Conservation (phyloP, 64 coral and sea anemone genomes). For the Stylophora pistillata region DNA sequence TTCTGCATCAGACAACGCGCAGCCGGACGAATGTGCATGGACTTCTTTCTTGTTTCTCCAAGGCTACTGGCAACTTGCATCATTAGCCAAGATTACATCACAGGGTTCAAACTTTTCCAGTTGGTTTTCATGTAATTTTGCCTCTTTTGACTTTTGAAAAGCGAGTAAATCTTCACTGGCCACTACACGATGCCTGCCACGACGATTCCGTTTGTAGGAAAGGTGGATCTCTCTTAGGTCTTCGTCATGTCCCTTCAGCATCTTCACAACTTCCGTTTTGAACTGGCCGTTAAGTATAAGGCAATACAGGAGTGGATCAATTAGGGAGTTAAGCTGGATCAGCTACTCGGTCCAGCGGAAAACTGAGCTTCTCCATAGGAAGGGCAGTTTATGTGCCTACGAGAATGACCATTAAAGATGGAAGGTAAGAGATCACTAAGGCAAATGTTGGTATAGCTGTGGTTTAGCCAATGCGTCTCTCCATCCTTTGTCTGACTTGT, state of each 20-base stretch:
- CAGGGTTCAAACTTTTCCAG: neutral
- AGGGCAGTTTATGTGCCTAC: neutral
- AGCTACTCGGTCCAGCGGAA: constrained; percentile 19
- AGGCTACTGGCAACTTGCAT: neutral
- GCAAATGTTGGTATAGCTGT: neutral
- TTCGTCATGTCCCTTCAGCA: neutral
- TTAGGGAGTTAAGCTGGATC: constrained; percentile 9
- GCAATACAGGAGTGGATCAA: neutral
- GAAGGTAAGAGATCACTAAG: constrained; percentile 7
- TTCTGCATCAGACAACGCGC: neutral
- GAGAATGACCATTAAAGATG: neutral
- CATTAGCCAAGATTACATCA: too few species aligned
- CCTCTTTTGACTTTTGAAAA: neutral
- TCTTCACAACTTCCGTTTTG: constrained; percentile 7
- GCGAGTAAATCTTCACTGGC: neutral
- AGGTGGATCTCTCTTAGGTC: neutral
- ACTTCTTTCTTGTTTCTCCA: neutral
- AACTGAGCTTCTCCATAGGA: constrained; percentile 1
- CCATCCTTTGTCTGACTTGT: neutral
- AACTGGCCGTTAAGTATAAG: neutral
- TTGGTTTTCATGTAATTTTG: neutral
- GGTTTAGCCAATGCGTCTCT: neutral
- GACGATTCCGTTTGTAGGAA: neutral
- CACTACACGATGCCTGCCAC: neutral
- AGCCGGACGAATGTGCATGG: too few species aligned